phyloP scores from a whole-genome alignment of 2,888 invertebrate genomes.

The Pammene aurita region DNA sequence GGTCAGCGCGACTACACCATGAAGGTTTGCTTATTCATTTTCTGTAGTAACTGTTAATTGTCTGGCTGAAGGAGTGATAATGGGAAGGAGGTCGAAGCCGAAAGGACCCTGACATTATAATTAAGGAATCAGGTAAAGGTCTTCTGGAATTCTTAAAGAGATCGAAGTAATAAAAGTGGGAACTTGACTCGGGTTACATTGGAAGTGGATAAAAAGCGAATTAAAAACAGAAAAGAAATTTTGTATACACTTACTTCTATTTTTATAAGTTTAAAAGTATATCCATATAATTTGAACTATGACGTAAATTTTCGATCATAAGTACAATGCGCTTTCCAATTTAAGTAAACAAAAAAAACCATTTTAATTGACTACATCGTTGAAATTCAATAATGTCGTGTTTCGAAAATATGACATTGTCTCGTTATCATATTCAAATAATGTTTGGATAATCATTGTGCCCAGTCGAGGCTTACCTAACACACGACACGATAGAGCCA shows the following conservation, averaged over 20 bases:
- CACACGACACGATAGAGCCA: constrained; percentile 21
- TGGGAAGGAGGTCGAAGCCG: not conserved
- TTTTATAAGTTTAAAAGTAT: too few species aligned
- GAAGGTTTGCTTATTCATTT: constrained; percentile 4
- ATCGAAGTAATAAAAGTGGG: not conserved
- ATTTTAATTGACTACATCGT: constrained; percentile 1
- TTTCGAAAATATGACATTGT: not conserved
- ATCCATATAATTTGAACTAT: too few species aligned
- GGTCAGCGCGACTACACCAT: not conserved
- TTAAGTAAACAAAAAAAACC: not conserved
- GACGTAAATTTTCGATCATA: too few species aligned
- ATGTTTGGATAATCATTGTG: constrained; percentile 17
- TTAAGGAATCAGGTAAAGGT: not conserved
- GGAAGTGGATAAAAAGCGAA: not conserved
- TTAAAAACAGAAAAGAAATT: not conserved
- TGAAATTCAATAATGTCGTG: constrained; percentile 11
- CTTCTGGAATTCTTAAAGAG: not conserved
- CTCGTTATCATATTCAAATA: constrained; percentile 6
- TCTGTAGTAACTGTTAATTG: constrained; percentile 16
- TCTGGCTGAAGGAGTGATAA: constrained; percentile 1
- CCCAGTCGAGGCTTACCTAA: constrained; percentile 36
- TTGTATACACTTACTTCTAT: too few species aligned
- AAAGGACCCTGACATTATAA: constrained; percentile 9
- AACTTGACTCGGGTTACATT: not conserved
- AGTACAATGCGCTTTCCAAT: not conserved